A percentile compares a stretch with the other conserved stretches of the same genome.
Conservation (phyloP, 2,113 vertebrate genomes). For the Chionodraco myersi region DNA sequence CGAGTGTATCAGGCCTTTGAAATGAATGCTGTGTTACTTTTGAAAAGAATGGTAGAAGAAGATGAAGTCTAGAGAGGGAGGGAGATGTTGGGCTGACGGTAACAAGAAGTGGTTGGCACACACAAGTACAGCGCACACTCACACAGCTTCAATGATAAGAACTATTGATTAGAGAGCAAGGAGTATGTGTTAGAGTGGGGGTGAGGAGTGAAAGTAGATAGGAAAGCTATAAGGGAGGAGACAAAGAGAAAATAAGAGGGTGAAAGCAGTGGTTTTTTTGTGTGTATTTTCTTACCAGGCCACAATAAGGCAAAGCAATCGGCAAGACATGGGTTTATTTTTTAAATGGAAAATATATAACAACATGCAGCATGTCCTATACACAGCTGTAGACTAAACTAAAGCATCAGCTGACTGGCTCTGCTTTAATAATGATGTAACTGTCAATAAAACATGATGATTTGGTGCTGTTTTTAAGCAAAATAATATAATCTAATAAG, state of each 20-base stretch:
- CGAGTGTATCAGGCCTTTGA: slow-evolving; percentile 16
- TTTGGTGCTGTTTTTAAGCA: no score
- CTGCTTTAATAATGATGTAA: no score
- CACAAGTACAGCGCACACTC: not conserved
- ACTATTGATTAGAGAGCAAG: slow-evolving; percentile 37
- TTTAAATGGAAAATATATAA: slow-evolving; percentile 1
- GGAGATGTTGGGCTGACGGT: slow-evolving; percentile 9
- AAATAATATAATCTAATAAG: no score
- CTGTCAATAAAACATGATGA: no score
- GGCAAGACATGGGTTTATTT: not conserved
- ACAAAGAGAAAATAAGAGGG: not conserved
- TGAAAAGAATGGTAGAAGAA: slow-evolving; percentile 12
- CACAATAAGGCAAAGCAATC: not conserved
- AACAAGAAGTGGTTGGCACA: not conserved
- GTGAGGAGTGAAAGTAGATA: slow-evolving; percentile 3
- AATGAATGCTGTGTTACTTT: slow-evolving; percentile 26
- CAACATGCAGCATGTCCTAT: not conserved
- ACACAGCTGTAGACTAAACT: not conserved
- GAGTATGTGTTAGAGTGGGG: slow-evolving; percentile 11
- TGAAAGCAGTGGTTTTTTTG: not conserved
- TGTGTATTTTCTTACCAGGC: not conserved
- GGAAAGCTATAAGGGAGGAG: not conserved
- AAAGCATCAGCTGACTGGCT: not conserved
- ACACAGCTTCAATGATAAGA: slow-evolving; percentile 21
- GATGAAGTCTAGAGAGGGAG: slow-evolving; percentile 11